These are phyloP conservation scores for Seira musarum DNA, from an alignment of 2,888 invertebrate species.

Conservation along the genomic window DNA sequence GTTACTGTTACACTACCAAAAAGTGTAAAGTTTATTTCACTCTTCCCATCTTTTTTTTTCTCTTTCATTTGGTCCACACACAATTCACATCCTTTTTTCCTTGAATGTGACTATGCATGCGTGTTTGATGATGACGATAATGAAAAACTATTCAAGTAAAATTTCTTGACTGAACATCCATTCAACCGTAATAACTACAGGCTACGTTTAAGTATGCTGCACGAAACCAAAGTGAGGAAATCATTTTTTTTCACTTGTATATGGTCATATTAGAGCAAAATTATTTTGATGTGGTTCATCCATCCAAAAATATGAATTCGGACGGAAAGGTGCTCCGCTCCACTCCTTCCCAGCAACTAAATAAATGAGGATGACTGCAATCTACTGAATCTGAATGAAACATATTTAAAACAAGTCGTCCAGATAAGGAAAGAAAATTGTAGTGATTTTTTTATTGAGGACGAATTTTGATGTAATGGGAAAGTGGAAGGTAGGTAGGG, in stretches of 20 bases:
- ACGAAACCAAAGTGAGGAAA: too few species aligned
- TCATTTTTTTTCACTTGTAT: too few species aligned
- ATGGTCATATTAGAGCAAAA: too few species aligned
- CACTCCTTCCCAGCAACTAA: too few species aligned
- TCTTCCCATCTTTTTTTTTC: too few species aligned
- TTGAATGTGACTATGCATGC: slow-evolving; percentile 42
- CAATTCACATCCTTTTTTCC: neutral
- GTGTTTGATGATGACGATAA: slow-evolving; percentile 42
- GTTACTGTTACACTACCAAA: too few species aligned
- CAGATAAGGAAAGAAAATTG: slow-evolving; percentile 56
- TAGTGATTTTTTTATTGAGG: slow-evolving; percentile 13
- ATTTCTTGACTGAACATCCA: slow-evolving; percentile 50
- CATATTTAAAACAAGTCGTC: slow-evolving; percentile 50
- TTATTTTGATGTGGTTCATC: too few species aligned
- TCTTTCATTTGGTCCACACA: slow-evolving; percentile 9
- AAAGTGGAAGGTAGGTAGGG: too few species aligned
- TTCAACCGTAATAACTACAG: slow-evolving; percentile 51
- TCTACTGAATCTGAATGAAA: slow-evolving; percentile 42
- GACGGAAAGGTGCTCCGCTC: too few species aligned
- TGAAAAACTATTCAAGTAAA: slow-evolving; percentile 50
- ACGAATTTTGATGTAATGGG: too few species aligned
- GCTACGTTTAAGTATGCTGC: slow-evolving; percentile 27
- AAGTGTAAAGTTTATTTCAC: too few species aligned
- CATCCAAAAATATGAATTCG: too few species aligned
- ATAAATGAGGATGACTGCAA: slow-evolving; percentile 42